A percentile compares a stretch with the other conserved stretches of the same genome.
Conservation (phyloP, 2,113 vertebrate genomes). For the Strix uralensis region DNA sequence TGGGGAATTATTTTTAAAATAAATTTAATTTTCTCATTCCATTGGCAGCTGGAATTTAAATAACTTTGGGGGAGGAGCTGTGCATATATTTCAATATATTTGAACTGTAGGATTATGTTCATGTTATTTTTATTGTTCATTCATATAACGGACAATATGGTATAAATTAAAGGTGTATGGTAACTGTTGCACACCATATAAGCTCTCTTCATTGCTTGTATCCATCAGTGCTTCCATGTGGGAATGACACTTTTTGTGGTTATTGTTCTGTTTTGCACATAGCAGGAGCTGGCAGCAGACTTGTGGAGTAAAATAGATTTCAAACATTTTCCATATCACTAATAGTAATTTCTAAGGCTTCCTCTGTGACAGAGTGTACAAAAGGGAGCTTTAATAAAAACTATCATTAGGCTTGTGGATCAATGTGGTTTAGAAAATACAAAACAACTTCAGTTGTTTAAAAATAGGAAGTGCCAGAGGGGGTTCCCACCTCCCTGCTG, state of each 20-base stretch:
- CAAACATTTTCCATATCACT: constrained; percentile 43
- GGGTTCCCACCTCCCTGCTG: constrained; percentile 52
- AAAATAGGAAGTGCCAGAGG: constrained; percentile 73
- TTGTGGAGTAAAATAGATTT: constrained; percentile 56
- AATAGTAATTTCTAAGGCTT: constrained; percentile 71
- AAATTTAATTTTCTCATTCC: background rate
- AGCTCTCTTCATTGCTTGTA: background rate
- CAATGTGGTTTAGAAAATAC: constrained; percentile 70
- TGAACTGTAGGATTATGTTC: background rate
- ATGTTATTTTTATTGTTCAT: background rate
- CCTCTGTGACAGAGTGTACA: constrained; percentile 58
- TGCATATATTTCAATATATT: background rate
- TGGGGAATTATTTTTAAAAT: background rate
- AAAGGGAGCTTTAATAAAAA: constrained; percentile 69
- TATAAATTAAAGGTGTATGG: background rate
- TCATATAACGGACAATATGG: background rate
- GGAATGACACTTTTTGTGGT: background rate
- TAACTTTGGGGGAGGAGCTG: background rate
- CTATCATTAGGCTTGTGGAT: constrained; percentile 71
- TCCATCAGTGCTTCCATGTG: background rate
- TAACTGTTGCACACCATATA: background rate
- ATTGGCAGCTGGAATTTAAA: background rate
- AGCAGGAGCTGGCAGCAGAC: constrained; percentile 51
- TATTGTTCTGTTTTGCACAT: constrained; percentile 44
- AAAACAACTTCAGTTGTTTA: constrained; percentile 72